These are phyloP conservation scores for Erebia palarica DNA, from an alignment of 2,888 invertebrate species.

Conservation along the genomic window DNA sequence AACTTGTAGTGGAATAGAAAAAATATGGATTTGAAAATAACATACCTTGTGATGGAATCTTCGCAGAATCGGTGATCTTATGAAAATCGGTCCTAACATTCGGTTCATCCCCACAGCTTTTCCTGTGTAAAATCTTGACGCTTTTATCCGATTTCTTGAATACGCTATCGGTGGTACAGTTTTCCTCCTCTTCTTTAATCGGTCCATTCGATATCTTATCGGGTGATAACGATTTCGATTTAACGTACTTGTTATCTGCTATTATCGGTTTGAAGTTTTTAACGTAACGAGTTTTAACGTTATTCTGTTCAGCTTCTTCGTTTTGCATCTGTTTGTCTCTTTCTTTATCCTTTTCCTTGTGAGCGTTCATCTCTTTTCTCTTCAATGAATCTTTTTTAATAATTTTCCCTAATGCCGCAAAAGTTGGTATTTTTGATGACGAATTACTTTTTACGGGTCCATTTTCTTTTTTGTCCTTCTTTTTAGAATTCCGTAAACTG, in stretches of 20 bases:
- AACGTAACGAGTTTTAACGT: slow-evolving; percentile 56
- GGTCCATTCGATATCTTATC: slow-evolving; percentile 60
- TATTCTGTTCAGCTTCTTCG: slow-evolving; percentile 59
- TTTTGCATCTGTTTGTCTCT: slow-evolving; percentile 31
- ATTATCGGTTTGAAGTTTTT: slow-evolving; percentile 64
- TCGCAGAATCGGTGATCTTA: slow-evolving; percentile 67
- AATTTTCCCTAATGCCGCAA: slow-evolving; percentile 76
- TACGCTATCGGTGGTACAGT: slow-evolving; percentile 13
- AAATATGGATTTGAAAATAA: not conserved
- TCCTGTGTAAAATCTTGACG: slow-evolving; percentile 59
- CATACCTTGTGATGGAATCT: slow-evolving; percentile 85
- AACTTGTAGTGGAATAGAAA: no score
- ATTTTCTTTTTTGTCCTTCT: slow-evolving; percentile 61
- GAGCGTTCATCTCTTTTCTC: slow-evolving; percentile 54
- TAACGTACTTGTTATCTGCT: slow-evolving; percentile 71
- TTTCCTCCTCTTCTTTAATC: slow-evolving; percentile 59
- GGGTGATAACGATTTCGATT: slow-evolving; percentile 70
- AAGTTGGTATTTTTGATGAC: slow-evolving; percentile 77
- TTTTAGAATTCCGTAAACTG: slow-evolving; percentile 72
- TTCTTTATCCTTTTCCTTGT: slow-evolving; percentile 45
- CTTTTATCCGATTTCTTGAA: slow-evolving; percentile 32
- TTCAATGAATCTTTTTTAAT: slow-evolving; percentile 78
- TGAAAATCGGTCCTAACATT: slow-evolving; percentile 57
- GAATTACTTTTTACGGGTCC: slow-evolving; percentile 71
- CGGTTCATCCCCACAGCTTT: slow-evolving; percentile 78